Evolutionary conservation across 2,113 vertebrate genomes (phyloP), one percentile per base, ranked within the genome.

Genomic region (Rhinolophus ferrumequinum): DNA sequence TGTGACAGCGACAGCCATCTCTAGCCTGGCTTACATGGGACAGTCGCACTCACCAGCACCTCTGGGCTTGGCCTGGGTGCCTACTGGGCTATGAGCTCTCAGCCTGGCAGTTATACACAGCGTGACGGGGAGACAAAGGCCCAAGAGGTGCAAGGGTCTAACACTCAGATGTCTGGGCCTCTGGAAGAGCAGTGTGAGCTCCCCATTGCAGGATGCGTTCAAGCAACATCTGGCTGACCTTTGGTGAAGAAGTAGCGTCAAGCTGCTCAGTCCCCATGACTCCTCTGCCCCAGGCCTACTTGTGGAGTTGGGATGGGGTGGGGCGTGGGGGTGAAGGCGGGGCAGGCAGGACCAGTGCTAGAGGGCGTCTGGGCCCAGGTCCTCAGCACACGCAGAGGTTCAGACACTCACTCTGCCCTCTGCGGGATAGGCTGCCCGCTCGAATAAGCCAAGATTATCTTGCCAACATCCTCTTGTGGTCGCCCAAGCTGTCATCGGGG

Each of bases 131-230:
- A 52, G 38, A 24, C 14, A 3, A 15, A 16, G 58, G 38, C 50
- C 54, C 44, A 28, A 13, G 47, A 44, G 58, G 22, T 13, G 0
- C 80, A 21, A 6, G 22, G 12, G n/a, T 54, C 56, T 16, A 8
- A 44, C 4, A 47, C 22, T 13, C 52, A 26, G 80, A 44, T 3
- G 16, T 15, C 72, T 35, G 35, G 30, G 21, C 21, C 82, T 47
- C 91, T 52, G 19, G 35, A 33, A 33, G 64, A 56, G 44, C 9
- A 38, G 44, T 4, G 2, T 13, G 44, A 92, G 60, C 54, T 47
- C 54, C 35, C 35, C 3, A 5, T 8, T 5, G 13, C 35, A 14
- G 33, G 9, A 26, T 19, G 2, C 8, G 0, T 13, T 14, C 21
- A 4, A 18, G 44, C 18, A 15, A 12, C 5, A 0, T 50, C 22